Conservation (phyloP, 1,140 invertebrate species). For the Adoxophyes honmai region DNA sequence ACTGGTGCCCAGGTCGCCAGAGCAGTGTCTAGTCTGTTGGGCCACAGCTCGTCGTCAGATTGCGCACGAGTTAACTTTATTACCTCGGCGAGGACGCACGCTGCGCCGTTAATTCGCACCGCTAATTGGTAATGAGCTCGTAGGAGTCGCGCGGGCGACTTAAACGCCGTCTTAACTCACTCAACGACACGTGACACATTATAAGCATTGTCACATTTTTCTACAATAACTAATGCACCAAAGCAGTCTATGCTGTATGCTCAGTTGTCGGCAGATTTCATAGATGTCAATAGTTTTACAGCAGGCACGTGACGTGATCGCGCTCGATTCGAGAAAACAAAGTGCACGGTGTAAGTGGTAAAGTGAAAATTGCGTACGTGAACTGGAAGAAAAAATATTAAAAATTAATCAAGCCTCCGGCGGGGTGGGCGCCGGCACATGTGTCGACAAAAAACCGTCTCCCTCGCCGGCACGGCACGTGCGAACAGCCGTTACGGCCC, state of each 20-base stretch:
- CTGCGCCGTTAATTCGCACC: constrained; percentile 65
- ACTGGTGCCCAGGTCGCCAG: no score
- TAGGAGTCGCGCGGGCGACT: constrained; percentile 73
- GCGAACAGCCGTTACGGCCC: constrained; percentile 59
- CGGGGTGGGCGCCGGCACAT: constrained; percentile 47
- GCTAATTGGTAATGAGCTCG: constrained; percentile 57
- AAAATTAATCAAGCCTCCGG: constrained; percentile 72
- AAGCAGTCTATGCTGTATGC: no score
- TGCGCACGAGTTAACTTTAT: constrained; percentile 43
- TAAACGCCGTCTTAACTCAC: constrained; percentile 47
- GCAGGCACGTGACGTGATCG: constrained; percentile 38
- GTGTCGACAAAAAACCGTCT: constrained; percentile 72
- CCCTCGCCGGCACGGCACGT: constrained; percentile 52
- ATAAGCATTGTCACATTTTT: constrained; percentile 1
- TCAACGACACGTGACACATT: constrained; percentile 6
- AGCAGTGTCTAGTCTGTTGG: constrained; percentile 33
- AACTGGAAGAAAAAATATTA: constrained; percentile 75
- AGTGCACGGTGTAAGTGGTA: constrained; percentile 46
- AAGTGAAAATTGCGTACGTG: constrained; percentile 76
- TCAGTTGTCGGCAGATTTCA: constrained; percentile 17
- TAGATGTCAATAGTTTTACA: constrained; percentile 46
- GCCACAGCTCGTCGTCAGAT: constrained; percentile 28
- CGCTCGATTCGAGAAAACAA: constrained; percentile 31
- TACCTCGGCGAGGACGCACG: constrained; percentile 50
- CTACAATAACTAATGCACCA: no score